phyloP scores from a whole-genome alignment of 2,888 invertebrate genomes.

The Eristalis pertinax region DNA sequence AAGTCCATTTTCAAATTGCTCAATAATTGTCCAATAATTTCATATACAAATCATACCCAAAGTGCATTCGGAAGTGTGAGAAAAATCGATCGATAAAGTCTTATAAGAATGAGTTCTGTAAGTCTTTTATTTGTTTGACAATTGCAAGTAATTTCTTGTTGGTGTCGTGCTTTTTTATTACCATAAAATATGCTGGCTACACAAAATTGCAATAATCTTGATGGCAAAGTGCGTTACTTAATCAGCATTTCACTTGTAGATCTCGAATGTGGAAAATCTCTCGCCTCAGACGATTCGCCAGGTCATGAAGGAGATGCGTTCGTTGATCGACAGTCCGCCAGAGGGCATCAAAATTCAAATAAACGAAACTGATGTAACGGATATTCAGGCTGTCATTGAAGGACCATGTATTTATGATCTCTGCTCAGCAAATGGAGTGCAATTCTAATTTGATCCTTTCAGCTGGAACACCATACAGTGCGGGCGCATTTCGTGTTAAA shows the following conservation, averaged over 20 bases:
- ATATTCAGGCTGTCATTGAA: conserved; percentile 95
- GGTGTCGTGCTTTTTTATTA: conserved; percentile 9
- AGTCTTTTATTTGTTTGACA: conserved; percentile 39
- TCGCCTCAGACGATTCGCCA: conserved; percentile 95
- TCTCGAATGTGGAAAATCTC: conserved; percentile 96
- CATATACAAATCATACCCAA: conserved; percentile 20
- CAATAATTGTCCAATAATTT: conserved; percentile 37
- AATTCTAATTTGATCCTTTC: conserved; percentile 76
- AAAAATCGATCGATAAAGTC: conserved; percentile 67
- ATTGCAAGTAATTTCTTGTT: conserved; percentile 19
- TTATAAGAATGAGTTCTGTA: conserved; percentile 67
- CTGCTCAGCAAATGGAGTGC: conserved; percentile 7
- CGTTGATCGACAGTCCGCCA: conserved; percentile 90
- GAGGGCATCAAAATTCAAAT: conserved; percentile 95
- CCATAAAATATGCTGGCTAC: conserved; percentile 13
- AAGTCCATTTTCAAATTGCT: conserved; percentile 17
- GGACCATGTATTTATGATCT: conserved; percentile 87
- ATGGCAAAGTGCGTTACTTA: not conserved
- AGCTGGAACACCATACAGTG: conserved; percentile 95
- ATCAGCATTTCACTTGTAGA: conserved; percentile 81
- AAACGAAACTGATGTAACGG: conserved; percentile 96
- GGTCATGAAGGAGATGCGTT: conserved; percentile 93
- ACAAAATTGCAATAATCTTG: not conserved
- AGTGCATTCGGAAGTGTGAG: conserved; percentile 26
- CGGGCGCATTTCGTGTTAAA: conserved; percentile 94